Evolutionary conservation across 1,140 invertebrate species (phyloP).

Genomic region (Scaptomyza pallida): DNA sequence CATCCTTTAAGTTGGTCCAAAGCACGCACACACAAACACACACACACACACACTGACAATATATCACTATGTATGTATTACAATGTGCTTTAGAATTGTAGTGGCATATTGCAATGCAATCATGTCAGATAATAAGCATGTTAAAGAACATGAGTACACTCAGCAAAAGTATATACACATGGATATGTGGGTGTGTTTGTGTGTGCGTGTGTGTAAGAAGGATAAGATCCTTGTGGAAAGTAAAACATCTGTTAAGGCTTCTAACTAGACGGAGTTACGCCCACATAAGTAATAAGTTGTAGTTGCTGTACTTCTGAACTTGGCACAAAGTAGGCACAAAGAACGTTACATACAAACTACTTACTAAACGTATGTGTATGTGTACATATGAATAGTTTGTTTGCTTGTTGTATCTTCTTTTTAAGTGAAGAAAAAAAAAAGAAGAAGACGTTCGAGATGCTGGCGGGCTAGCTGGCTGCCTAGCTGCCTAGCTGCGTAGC

Average conservation of each 20-base stretch:
- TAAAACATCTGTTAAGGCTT: neutral
- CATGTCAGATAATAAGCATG: neutral
- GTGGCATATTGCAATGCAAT: neutral
- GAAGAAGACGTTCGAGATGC: constrained; percentile 10
- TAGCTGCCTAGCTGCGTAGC: no score
- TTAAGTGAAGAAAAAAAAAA: neutral
- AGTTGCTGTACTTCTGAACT: neutral
- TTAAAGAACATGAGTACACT: constrained; percentile 1
- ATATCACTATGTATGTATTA: neutral
- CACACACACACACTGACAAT: neutral
- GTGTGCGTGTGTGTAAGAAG: neutral
- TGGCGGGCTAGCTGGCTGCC: neutral
- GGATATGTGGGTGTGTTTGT: neutral
- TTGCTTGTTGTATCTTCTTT: neutral
- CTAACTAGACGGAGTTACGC: neutral
- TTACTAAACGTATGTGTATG: no score
- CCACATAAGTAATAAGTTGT: constrained; percentile 4
- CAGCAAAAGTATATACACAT: neutral
- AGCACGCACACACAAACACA: neutral
- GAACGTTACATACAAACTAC: neutral
- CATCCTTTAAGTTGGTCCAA: no score
- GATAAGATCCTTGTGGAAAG: neutral
- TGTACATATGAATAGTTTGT: neutral
- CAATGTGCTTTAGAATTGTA: neutral
- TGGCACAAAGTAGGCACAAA: neutral